These are phyloP conservation scores for Oreochromis mossambicus DNA, from an alignment of 2,797 vertebrate genomes.

Conservation along the genomic window DNA sequence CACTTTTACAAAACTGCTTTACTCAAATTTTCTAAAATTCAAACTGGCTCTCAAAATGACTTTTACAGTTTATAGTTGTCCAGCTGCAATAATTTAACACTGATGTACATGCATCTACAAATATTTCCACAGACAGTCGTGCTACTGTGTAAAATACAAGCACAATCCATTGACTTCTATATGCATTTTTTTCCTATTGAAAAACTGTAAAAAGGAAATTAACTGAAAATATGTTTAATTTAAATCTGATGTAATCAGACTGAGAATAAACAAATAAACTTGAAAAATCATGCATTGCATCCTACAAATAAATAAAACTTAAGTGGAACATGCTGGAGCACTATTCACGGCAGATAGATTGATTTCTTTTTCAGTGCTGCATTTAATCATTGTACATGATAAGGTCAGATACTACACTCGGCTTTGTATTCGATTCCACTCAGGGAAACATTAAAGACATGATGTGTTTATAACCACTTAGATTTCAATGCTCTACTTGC, in stretches of 20 bases:
- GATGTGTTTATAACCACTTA: background rate
- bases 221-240: background rate
- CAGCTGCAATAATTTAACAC: background rate
- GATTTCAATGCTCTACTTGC: background rate
- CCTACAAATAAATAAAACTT: background rate
- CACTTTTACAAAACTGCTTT: background rate
- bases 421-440: background rate
- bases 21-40: background rate
- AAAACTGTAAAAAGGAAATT: background rate
- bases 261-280: background rate
- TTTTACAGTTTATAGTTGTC: background rate
- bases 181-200: background rate
- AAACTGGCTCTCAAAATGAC: too few relatives aligned
- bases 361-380: background rate
- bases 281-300: background rate
- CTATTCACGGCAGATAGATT: background rate
- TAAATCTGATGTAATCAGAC: background rate
- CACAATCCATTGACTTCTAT: background rate
- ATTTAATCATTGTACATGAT: constrained; percentile 2
- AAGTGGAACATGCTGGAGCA: background rate
- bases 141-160: background rate
- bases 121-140: background rate
- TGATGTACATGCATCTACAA: background rate
- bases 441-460: background rate
- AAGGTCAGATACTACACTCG: constrained; percentile 16